Conservation (phyloP, 2,888 invertebrate species). For the Orthosia cruda region DNA sequence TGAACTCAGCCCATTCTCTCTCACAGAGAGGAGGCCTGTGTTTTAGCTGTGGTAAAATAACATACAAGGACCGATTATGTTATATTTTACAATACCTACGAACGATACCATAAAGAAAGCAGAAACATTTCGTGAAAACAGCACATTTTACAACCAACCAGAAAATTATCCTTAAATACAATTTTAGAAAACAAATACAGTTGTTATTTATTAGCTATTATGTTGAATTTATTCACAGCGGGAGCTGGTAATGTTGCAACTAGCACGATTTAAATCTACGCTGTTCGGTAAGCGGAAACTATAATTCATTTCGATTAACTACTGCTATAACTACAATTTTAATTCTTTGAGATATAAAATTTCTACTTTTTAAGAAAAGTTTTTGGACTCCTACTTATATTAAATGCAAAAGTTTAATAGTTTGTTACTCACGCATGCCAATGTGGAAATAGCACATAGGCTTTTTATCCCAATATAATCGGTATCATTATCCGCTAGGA, state of each 20-base stretch:
- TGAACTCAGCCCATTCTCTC: no score
- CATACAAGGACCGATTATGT: no score
- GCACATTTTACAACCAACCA: slow-evolving; percentile 1
- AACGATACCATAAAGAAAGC: background rate
- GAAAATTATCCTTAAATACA: slow-evolving; percentile 39
- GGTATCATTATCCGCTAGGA: no score
- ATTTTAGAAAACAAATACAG: slow-evolving; percentile 44
- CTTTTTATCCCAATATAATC: no score
- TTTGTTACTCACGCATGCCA: no score
- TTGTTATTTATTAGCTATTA: slow-evolving; percentile 55
- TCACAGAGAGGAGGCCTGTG: no score
- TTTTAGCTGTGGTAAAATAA: no score
- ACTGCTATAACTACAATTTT: slow-evolving; percentile 17
- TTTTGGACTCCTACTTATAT: background rate
- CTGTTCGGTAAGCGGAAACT: slow-evolving; percentile 38
- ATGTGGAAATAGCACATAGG: no score
- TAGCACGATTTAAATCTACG: slow-evolving; percentile 42
- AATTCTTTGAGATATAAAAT: slow-evolving; percentile 6
- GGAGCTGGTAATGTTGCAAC: slow-evolving; percentile 34
- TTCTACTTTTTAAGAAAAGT: background rate
- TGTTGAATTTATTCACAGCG: slow-evolving; percentile 56
- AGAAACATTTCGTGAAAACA: background rate
- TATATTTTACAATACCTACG: background rate
- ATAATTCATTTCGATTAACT: slow-evolving; percentile 51
- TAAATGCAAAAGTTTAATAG: no score